A percentile compares a stretch with the other conserved stretches of the same genome.
Conservation (phyloP, 1,140 invertebrate species). For the Xylocopa sonorina region DNA sequence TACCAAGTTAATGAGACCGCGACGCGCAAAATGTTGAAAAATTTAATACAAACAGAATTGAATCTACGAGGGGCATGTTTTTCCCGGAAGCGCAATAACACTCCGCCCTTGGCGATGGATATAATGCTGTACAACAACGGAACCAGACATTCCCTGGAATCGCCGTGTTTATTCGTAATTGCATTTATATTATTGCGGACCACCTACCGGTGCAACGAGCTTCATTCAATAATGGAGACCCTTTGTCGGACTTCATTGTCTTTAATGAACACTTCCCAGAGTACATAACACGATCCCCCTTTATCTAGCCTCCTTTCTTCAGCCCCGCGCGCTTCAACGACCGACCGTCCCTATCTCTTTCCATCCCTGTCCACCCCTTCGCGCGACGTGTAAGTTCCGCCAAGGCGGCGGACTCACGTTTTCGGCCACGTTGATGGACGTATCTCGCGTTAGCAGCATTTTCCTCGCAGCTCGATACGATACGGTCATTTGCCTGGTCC, state of each 20-base stretch:
- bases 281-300: constrained; percentile 27
- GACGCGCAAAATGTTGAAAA: too few species aligned
- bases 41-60: neutral
- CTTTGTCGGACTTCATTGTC: constrained; percentile 9
- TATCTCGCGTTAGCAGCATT: constrained; percentile 43
- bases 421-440: constrained; percentile 55
- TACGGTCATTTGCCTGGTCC: too few species aligned
- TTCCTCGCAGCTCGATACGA: constrained; percentile 37
- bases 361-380: constrained; percentile 8
- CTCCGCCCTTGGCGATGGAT: neutral
- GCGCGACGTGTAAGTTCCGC: constrained; percentile 40
- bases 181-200: neutral
- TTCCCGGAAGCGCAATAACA: neutral
- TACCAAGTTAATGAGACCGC: too few species aligned
- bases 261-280: constrained; percentile 15
- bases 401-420: constrained; percentile 28
- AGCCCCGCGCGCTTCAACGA: neutral
- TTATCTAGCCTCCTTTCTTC: constrained; percentile 9
- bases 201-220: neutral
- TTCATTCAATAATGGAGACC: constrained; percentile 19
- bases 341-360: neutral
- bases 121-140: neutral
- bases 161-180: neutral
- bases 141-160: neutral
- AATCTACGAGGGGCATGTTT: too few species aligned